These are phyloP conservation scores for Aurelia sp. DNA, from an alignment of 30 jellyfish, hydroid and myxozoan species.

Conservation along the genomic window DNA sequence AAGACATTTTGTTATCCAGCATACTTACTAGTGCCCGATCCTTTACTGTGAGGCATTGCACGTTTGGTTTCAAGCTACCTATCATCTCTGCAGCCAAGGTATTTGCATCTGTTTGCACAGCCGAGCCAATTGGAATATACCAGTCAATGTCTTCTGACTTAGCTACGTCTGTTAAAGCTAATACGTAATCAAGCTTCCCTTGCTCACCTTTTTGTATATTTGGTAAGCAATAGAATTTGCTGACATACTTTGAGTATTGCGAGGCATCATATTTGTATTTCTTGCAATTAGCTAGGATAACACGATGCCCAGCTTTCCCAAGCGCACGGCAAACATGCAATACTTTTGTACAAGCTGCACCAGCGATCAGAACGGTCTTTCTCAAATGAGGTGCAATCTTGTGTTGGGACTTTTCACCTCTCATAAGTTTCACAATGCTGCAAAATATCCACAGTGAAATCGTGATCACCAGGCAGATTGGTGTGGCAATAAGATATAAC, in stretches of 20 bases:
- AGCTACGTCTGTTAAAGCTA: not conserved
- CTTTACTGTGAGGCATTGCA: constrained; percentile 9
- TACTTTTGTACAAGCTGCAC: constrained; percentile 5
- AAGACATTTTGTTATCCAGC: constrained; percentile 11
- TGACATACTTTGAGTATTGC: not conserved
- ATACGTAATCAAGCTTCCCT: not conserved
- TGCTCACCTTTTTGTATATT: not conserved
- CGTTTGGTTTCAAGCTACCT: not conserved
- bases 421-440: too few relatives aligned
- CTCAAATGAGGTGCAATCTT: not conserved
- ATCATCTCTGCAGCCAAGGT: not conserved
- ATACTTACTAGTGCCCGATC: not conserved
- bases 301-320: constrained; percentile 32
- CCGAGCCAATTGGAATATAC: constrained; percentile 19
- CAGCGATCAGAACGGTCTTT: constrained; percentile 4
- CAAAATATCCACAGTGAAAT: not conserved
- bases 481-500: constrained; percentile 4
- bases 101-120: not conserved
- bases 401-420: not conserved
- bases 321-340: constrained; percentile 2
- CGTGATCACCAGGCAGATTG: not conserved
- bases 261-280: not conserved
- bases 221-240: constrained; percentile 8
- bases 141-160: constrained; percentile 8
- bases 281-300: not conserved